Conservation (phyloP, 2,113 vertebrate genomes). For the Odocoileus hemionus region DNA sequence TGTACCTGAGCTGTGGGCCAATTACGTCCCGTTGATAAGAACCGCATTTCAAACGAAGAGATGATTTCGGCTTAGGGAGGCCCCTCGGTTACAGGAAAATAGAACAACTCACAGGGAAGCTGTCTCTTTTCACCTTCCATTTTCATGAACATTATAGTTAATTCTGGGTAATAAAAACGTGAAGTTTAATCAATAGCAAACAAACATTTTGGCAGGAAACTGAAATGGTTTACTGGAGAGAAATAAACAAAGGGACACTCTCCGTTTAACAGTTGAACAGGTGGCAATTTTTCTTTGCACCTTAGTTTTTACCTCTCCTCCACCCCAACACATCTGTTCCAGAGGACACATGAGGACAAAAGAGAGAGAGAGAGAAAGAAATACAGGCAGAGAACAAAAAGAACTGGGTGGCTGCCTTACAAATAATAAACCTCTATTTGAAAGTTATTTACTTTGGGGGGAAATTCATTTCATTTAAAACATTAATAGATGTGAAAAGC, state of each 20-base stretch:
- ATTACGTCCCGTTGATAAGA: not conserved
- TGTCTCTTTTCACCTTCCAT: conserved; percentile 27
- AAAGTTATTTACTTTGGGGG: conserved; percentile 35
- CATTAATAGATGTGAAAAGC: conserved; percentile 29
- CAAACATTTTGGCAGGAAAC: conserved; percentile 56
- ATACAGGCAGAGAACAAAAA: not conserved
- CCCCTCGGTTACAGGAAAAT: not conserved
- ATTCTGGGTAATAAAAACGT: conserved; percentile 38
- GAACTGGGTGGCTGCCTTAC: not conserved
- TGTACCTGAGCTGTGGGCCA: not conserved
- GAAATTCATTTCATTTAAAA: conserved; percentile 52
- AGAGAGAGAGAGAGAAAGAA: not conserved
- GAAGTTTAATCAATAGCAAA: conserved; percentile 57
- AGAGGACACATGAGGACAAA: not conserved
- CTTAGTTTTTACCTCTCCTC: not conserved
- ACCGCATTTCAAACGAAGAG: not conserved
- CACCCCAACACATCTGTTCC: not conserved
- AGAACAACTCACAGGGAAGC: not conserved
- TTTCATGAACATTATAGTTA: conserved; percentile 36
- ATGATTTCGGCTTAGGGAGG: not conserved
- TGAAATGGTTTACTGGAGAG: not conserved
- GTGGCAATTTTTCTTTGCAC: not conserved
- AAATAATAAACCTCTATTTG: conserved; percentile 35
- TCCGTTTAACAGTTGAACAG: not conserved
- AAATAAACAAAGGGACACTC: conserved; percentile 45